Base-by-base conservation (phyloP, 2,888 invertebrate species). In the Pristionchus fissidentatus region DNA sequence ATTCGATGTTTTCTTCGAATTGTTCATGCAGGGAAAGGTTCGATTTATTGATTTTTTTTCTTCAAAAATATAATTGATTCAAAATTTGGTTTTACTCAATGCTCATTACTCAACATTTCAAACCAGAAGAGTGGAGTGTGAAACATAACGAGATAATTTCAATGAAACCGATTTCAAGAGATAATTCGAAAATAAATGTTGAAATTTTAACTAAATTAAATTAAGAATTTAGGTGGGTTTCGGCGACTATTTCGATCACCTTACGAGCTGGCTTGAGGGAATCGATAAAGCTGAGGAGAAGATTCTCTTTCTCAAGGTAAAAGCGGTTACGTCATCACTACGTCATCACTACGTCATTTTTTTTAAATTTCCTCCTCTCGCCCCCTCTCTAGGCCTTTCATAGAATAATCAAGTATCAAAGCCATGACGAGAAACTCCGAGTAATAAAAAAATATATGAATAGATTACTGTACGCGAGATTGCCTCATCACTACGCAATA, bases 11-110 rank as follows among this genome's bases (percentile, higher is more conserved):
- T 83, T 83, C 83, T 83, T 52, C 29, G 73, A 83, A 0, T n/a
- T 83, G 38, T 83, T 83, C 73, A 83, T 83, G 83, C 5, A 32
- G n/a, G 83, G 83, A 35, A 62, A 73, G 43, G 83, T 83, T 32
- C 1, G 55, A 8, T n/a, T 32, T 49, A 15, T 49, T 8, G n/a
- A n/a, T n/a, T n/a, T n/a, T n/a, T n/a, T 52, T 52, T 52, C 15
- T 52, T 52, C 52, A 19, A 52, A 19, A 52, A 22, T n/a, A n/a
- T n/a, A n/a, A n/a, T n/a, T n/a, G n/a, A n/a, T n/a, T n/a, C n/a
- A n/a, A n/a, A n/a, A n/a, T n/a, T n/a, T n/a, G n/a, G n/a, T n/a
- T n/a, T n/a, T n/a, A n/a, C n/a, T n/a, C n/a, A n/a, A n/a, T n/a
- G n/a, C n/a, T n/a, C n/a, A n/a, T n/a, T n/a, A n/a, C n/a, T n/a